Base-by-base conservation (phyloP, 2,113 vertebrate species). In the Cyprinus carpio region DNA sequence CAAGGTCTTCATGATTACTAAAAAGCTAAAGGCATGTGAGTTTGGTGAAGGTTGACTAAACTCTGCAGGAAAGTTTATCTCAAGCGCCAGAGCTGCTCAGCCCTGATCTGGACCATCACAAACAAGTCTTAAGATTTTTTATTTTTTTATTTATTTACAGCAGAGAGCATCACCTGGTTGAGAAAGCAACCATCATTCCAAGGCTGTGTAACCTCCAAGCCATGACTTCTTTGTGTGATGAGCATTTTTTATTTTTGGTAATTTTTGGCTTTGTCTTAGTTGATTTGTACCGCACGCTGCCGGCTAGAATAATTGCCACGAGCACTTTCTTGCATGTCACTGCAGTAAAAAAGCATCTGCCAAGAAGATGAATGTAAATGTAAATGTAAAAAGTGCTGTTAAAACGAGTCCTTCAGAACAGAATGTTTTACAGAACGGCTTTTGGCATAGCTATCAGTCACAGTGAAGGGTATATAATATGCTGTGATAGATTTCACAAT, bases 351-450 rank as follows among this genome's bases (percentile, higher is more conserved):
- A 82, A 56, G 46, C 49, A 37, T 71, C 46, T 37, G 49, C 67
- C 49, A 72, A 13, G 46, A 58, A 71, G 65, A 82, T 72, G 23
- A 72, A 72, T 82, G 67, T 72, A 72, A 71, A 82, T 71, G 65
- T 54, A 56, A 72, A 82, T 72, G 65, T 56, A 72, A 82, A 80
- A 81, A 71, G 29, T 49, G 11, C 46, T 13, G 46, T 49, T 81
- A 58, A 72, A 82, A 82, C 31, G 65, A n/a, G n/a, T 72, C 65
- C 65, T 72, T 34, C 46, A 9, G 49, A 72, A 51, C 20, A 58
- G 20, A 67, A 54, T 34, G 64, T 29, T 81, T 65, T 81, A 79
- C 80, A 82, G 64, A 72, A 10, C 11, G 10, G 16, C 13, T 71
- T 72, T 58, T 72, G 49, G 29, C 65, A 82, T n/a, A 72, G 20